Percentiles rank a stretch among this genome's conserved stretches.
phyloP scores from a whole-genome alignment of 2,113 vertebrate genomes.

The Sardina pilchardus region DNA sequence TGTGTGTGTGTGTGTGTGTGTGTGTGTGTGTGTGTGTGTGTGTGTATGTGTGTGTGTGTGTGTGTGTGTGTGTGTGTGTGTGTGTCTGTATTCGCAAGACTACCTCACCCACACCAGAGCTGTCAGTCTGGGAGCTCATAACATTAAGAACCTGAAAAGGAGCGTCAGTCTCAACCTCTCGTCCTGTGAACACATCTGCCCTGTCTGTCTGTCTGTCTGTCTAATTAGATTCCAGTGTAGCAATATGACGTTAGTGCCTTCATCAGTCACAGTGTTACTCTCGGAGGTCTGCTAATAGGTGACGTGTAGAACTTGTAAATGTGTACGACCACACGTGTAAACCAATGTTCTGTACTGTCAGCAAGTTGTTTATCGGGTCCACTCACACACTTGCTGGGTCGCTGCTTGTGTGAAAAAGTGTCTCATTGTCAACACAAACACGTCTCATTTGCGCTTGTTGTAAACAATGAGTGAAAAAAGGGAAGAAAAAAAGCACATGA shows the following conservation, averaged over 20 bases:
- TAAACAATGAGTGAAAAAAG: constrained; percentile 4
- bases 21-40: background rate
- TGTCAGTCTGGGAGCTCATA: too few relatives aligned
- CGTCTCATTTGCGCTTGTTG: background rate
- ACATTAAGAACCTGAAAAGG: too few relatives aligned
- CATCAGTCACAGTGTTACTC: background rate
- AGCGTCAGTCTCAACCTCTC: too few relatives aligned
- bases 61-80: too few relatives aligned
- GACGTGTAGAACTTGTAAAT: background rate
- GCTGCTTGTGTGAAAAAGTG: background rate
- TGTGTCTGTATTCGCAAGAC: background rate
- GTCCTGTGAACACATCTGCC: too few relatives aligned
- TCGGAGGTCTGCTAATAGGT: background rate
- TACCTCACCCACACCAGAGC: too few relatives aligned
- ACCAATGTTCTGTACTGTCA: background rate
- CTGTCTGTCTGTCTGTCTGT: background rate
- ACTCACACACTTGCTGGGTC: background rate
- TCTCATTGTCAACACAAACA: background rate
- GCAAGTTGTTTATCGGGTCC: background rate
- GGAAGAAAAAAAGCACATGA: background rate
- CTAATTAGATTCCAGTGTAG: background rate
- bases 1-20: background rate
- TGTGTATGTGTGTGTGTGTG: background rate
- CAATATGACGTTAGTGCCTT: background rate
- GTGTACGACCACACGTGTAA: background rate